Conservation (phyloP, 2,888 invertebrate species). For the Cataglyphis albicans region DNA sequence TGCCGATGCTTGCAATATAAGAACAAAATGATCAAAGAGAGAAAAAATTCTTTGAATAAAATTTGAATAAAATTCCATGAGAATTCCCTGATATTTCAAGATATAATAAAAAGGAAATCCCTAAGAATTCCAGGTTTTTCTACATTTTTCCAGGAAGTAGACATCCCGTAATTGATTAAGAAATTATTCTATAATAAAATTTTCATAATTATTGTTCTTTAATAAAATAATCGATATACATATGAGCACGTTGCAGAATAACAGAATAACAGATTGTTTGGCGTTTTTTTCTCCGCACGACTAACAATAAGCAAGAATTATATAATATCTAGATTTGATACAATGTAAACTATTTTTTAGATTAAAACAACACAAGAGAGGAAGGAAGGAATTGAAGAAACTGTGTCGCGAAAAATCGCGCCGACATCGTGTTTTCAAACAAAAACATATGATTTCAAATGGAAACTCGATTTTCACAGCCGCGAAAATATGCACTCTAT, state of each 20-base stretch:
- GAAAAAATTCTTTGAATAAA: too few species aligned
- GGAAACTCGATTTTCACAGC: slow-evolving; percentile 19
- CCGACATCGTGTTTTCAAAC: neutral
- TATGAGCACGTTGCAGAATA: neutral
- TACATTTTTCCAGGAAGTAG: too few species aligned
- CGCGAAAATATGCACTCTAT: neutral
- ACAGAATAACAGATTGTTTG: slow-evolving; percentile 10
- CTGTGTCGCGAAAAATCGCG: neutral
- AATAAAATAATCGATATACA: slow-evolving; percentile 3
- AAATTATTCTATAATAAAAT: neutral
- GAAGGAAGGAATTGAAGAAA: slow-evolving; percentile 4
- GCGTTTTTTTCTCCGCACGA: slow-evolving; percentile 3
- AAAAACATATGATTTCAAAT: neutral
- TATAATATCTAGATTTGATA: neutral
- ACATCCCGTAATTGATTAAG: neutral
- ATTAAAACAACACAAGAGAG: neutral
- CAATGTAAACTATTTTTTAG: slow-evolving; percentile 12
- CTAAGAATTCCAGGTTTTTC: too few species aligned
- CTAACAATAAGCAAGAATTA: neutral
- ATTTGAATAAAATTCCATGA: too few species aligned
- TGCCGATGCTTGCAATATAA: too few species aligned
- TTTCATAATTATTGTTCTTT: neutral
- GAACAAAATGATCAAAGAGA: too few species aligned
- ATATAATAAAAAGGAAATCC: too few species aligned
- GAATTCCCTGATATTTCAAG: too few species aligned